These are phyloP conservation scores for Micromesistius poutassou DNA, from an alignment of 2,797 vertebrate genomes.

Conservation along the genomic window DNA sequence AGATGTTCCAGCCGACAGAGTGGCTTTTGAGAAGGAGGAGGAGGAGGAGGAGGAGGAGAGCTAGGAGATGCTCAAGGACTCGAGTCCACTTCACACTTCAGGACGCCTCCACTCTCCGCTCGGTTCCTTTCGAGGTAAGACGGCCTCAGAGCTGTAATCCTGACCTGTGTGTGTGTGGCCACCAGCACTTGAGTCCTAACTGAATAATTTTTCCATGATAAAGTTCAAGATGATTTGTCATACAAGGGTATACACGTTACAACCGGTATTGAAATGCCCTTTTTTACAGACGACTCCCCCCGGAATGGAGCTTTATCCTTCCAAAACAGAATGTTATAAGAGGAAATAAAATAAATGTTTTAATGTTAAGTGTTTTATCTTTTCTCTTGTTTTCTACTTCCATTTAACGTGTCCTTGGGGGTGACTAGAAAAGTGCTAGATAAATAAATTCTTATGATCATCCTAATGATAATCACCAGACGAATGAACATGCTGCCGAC, in stretches of 20 bases:
- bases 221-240: not conserved
- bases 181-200: not conserved
- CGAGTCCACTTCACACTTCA: conserved; percentile 22
- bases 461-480: not conserved
- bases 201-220: not conserved
- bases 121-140: not conserved
- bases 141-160: too few species aligned
- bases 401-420: not conserved
- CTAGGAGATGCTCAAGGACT: conserved; percentile 15
- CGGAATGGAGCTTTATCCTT: not conserved
- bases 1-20: conserved; percentile 47
- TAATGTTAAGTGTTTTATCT: not conserved
- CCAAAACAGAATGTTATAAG: not conserved
- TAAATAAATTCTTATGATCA: not conserved
- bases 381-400: not conserved
- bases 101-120: not conserved
- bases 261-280: not conserved
- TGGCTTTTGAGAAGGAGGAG: not conserved
- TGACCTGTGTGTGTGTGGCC: not conserved
- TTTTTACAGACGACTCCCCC: not conserved
- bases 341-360: not conserved
- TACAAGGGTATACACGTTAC: not conserved
- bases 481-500: not conserved
- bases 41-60: conserved; percentile 15
- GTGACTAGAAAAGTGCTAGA: not conserved